phyloP scores from a whole-genome alignment of 2,888 invertebrate genomes.

The Leptopterna dolabrata region DNA sequence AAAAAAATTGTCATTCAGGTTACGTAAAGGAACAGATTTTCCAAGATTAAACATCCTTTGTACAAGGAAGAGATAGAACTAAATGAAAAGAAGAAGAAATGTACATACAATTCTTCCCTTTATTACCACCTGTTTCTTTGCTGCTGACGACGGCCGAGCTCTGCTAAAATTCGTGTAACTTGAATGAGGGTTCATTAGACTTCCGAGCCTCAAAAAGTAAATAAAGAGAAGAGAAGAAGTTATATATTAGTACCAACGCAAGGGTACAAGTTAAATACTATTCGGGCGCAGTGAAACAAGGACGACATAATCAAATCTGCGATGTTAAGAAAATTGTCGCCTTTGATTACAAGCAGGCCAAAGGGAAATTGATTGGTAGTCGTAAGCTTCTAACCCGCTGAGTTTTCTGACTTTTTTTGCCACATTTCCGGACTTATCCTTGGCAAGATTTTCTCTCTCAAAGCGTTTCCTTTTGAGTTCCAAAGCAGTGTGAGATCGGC shows the following conservation, averaged over 20 bases:
- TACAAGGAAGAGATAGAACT: background rate
- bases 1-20: no score
- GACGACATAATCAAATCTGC: background rate
- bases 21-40: background rate
- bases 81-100: background rate
- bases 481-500: no score
- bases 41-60: background rate
- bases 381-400: no score
- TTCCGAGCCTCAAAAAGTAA: background rate
- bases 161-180: background rate
- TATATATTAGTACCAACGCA: background rate
- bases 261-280: background rate
- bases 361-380: no score
- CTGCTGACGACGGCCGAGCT: background rate
- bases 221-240: background rate
- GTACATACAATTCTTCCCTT: background rate
- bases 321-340: no score
- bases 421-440: no score
- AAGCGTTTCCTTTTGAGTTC: no score
- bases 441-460: no score
- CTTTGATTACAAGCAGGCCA: no score
- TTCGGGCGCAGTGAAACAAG: background rate
- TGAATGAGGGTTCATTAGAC: background rate
- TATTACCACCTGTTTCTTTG: background rate
- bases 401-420: no score